These are phyloP conservation scores for Anguilla pacifica DNA, from an alignment of 2,797 vertebrate species.

Conservation along the genomic window DNA sequence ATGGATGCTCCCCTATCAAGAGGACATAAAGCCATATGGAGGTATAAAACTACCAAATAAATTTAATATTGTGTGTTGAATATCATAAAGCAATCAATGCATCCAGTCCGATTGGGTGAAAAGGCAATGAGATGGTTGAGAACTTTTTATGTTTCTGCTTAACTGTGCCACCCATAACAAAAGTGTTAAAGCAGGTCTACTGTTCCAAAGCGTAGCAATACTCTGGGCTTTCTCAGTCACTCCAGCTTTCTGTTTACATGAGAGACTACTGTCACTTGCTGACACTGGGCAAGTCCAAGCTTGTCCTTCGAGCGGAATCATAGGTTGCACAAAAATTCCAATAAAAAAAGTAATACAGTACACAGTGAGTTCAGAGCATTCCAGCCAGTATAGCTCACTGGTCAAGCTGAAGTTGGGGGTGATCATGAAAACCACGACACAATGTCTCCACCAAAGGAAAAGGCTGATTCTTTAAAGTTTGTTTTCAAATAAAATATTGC, in stretches of 20 bases:
- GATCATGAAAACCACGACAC: slow-evolving; percentile 36
- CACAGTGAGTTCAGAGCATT: slow-evolving; percentile 60
- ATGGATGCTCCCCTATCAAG: neutral
- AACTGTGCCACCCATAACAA: neutral
- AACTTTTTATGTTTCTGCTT: neutral
- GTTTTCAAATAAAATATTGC: slow-evolving; percentile 72
- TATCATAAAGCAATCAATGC: slow-evolving; percentile 11
- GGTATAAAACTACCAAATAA: slow-evolving; percentile 21
- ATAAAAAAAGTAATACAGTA: slow-evolving; percentile 60
- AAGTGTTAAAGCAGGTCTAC: neutral
- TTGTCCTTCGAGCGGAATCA: slow-evolving; percentile 67
- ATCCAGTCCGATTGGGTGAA: neutral
- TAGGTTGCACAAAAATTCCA: slow-evolving; percentile 61
- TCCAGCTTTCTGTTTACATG: slow-evolving; percentile 44
- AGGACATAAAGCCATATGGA: neutral
- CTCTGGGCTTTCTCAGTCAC: slow-evolving; percentile 39
- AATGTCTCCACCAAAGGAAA: neutral
- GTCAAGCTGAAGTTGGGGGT: slow-evolving; percentile 44
- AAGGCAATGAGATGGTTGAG: neutral
- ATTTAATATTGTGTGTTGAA: neutral
- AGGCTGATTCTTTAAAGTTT: neutral
- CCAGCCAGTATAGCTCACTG: slow-evolving; percentile 44
- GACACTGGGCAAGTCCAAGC: slow-evolving; percentile 71
- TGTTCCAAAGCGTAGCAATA: neutral
- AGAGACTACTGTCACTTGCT: slow-evolving; percentile 45